These are phyloP conservation scores for Xanthorhoe designata DNA, from an alignment of 2,888 invertebrate species.

Conservation along the genomic window DNA sequence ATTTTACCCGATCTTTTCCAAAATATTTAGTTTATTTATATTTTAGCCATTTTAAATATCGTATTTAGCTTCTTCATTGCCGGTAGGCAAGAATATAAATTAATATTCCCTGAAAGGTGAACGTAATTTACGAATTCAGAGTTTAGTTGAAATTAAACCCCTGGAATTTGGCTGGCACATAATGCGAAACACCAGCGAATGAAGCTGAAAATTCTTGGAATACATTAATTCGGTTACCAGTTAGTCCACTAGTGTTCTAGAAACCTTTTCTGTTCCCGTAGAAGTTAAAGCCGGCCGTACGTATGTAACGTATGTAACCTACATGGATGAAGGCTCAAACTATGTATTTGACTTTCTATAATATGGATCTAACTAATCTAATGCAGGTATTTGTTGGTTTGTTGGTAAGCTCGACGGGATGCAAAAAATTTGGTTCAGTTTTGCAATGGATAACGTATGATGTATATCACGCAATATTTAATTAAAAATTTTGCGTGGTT, in stretches of 20 bases:
- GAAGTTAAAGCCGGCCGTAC: background rate
- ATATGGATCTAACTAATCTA: background rate
- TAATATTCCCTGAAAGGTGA: conserved; percentile 20
- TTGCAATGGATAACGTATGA: background rate
- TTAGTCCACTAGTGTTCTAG: conserved; percentile 1
- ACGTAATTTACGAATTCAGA: conserved; percentile 29
- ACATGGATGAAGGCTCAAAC: background rate
- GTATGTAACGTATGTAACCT: too few species aligned
- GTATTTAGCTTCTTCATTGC: conserved; percentile 16
- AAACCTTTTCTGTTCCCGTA: background rate
- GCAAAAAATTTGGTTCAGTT: background rate
- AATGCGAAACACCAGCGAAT: conserved; percentile 20
- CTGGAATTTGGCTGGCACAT: conserved; percentile 26
- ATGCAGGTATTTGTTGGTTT: background rate
- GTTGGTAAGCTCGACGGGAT: background rate
- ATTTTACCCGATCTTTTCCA: conserved; percentile 5
- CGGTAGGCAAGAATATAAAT: conserved; percentile 16
- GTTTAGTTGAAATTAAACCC: conserved; percentile 29
- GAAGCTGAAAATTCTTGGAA: conserved; percentile 14
- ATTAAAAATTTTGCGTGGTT: background rate
- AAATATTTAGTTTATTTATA: conserved; percentile 6
- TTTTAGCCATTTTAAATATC: conserved; percentile 4
- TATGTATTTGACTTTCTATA: background rate
- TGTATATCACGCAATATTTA: too few species aligned
- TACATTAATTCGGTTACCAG: conserved; percentile 8